phyloP scores from a whole-genome alignment of 2,888 invertebrate genomes.

The Lasioglossum lativentre region DNA sequence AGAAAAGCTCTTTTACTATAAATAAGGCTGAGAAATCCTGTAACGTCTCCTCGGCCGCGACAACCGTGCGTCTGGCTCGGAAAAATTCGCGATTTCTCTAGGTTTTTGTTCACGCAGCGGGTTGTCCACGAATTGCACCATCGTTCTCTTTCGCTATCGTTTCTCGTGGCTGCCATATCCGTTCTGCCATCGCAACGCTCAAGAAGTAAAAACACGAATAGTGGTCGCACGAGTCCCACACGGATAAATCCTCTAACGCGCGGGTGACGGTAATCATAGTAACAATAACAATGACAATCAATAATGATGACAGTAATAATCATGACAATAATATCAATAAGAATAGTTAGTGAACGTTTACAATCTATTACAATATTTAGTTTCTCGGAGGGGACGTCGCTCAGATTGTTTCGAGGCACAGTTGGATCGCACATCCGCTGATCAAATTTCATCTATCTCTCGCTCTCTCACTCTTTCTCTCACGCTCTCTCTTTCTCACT shows the following conservation, averaged over 20 bases:
- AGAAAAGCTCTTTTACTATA: too few relatives aligned
- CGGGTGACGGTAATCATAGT: conserved; percentile 51
- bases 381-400: conserved; percentile 64
- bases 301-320: conserved; percentile 65
- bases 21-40: neutral
- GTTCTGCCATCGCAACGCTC: conserved; percentile 48
- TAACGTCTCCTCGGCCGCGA: neutral
- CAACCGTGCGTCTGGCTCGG: neutral
- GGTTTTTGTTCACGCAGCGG: neutral
- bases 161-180: neutral
- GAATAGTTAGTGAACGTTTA: conserved; percentile 65
- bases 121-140: conserved; percentile 12
- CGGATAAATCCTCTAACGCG: conserved; percentile 54
- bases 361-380: conserved; percentile 62
- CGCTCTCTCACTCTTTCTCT: neutral
- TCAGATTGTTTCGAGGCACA: conserved; percentile 65
- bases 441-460: conserved; percentile 24
- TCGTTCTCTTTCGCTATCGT: neutral
- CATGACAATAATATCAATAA: conserved; percentile 65
- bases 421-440: conserved; percentile 56
- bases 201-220: conserved; percentile 64
- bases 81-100: neutral
- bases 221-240: conserved; percentile 38
- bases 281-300: conserved; percentile 66
- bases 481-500: neutral